phyloP scores from a whole-genome alignment of 1,140 invertebrate genomes.

The Pemphigus obesinymphae region DNA sequence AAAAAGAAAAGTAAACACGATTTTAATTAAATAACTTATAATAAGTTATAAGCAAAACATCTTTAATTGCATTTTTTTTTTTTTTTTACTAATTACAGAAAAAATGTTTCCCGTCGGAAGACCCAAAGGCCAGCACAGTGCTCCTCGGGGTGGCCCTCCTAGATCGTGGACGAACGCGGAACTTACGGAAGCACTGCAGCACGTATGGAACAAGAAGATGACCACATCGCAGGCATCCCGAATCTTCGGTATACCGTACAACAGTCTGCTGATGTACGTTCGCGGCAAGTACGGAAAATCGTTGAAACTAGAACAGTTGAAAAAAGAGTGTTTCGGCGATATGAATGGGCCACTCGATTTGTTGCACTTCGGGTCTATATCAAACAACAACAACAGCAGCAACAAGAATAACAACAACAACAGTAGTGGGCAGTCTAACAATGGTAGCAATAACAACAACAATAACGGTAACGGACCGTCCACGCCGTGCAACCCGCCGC shows the following conservation, averaged over 20 bases:
- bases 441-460: constrained; percentile 55
- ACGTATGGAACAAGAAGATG: constrained; percentile 91
- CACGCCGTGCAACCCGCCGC: constrained; percentile 42
- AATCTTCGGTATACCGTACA: constrained; percentile 86
- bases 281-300: constrained; percentile 88
- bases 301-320: constrained; percentile 75
- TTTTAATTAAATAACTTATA: neutral
- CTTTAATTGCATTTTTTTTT: neutral
- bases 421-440: constrained; percentile 60
- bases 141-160: constrained; percentile 78
- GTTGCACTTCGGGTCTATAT: constrained; percentile 58
- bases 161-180: constrained; percentile 86
- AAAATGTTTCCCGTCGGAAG: constrained; percentile 55
- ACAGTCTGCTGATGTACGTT: constrained; percentile 85
- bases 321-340: constrained; percentile 78
- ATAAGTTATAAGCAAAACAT: neutral
- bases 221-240: constrained; percentile 86
- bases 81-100: neutral
- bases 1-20: constrained; percentile 51
- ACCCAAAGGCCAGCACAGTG: constrained; percentile 82
- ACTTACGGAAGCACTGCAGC: constrained; percentile 78
- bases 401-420: constrained; percentile 53
- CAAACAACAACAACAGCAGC: constrained; percentile 66
- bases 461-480: constrained; percentile 50
- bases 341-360: constrained; percentile 59